Conservation (phyloP, 2,113 vertebrate genomes). For the Ancistrus triradiatus region DNA sequence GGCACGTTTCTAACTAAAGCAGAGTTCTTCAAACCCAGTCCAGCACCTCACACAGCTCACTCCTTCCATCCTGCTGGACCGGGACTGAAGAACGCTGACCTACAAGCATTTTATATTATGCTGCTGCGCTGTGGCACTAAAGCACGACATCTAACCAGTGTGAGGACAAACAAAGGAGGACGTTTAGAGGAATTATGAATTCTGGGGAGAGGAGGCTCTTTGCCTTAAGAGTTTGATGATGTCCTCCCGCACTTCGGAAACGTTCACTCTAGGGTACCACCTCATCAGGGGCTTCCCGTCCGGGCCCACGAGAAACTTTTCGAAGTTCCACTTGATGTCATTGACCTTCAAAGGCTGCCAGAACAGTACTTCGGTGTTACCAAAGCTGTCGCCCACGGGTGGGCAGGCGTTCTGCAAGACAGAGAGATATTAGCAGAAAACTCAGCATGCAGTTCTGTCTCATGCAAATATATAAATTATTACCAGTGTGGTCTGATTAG, state of each 20-base stretch:
- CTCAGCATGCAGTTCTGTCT: too few relatives aligned
- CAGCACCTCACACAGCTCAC: too few relatives aligned
- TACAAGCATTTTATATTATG: too few relatives aligned
- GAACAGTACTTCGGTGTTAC: constrained; percentile 72
- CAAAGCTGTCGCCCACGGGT: constrained; percentile 75
- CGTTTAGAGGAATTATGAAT: too few relatives aligned
- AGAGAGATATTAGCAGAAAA: too few relatives aligned
- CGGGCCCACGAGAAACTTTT: constrained; percentile 90
- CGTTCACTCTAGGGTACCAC: constrained; percentile 75
- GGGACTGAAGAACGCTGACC: not conserved
- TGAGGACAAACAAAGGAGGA: too few relatives aligned
- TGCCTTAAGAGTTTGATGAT: too few relatives aligned
- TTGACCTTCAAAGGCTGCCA: constrained; percentile 82
- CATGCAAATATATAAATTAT: too few relatives aligned
- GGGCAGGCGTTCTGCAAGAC: constrained; percentile 77
- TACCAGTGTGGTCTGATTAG: too few relatives aligned
- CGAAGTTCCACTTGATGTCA: constrained; percentile 98
- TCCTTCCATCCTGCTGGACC: not conserved
- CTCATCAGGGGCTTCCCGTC: constrained; percentile 80
- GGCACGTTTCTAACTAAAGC: not conserved
- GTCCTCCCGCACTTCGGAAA: constrained; percentile 68
- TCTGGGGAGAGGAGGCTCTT: too few relatives aligned
- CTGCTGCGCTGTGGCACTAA: too few relatives aligned
- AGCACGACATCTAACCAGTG: too few relatives aligned
- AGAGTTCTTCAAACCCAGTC: not conserved